Evolutionary conservation across 2,113 vertebrate species (phyloP), one percentile per base, ranked within the genome.

Genomic region (Gallinago paraguaiae): DNA sequence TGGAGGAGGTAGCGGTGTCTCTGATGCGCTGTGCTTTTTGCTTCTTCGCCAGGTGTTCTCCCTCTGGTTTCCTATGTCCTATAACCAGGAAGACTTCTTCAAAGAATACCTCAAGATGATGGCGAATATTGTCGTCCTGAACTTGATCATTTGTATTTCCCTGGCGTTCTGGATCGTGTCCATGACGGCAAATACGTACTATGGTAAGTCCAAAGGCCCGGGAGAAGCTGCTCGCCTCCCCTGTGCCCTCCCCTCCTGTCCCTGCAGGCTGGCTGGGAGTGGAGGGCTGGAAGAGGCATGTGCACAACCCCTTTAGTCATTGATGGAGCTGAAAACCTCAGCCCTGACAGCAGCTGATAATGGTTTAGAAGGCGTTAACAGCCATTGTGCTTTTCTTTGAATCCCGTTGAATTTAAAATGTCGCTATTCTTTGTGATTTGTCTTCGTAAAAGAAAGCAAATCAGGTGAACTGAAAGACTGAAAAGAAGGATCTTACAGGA

Each of bases 141-240:
- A 99, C 91, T 93, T 98, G 97, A 98, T 99, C 4, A 87, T 99
- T 95, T 98, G 98, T 27, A 98, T 99, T 63, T 99, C 99, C 2
- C 96, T 99, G 88, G 98, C 89, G 23, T 99, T 99, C 97, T 99
- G 99, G 99, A 92, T 99, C 93, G 64, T 99, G 69, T 99, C 99
- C 37, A 97, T 99, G 96, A 98, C 97, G 22, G 98, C 98, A 48
- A 99, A 98, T 96, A 97, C 97, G 4, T 99, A 99, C 96, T 99
- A 98, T 16, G 99, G 99, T 99, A 97, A 99, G 98, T 91, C 25
- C 61, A 28, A 71, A 87, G 84, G 57, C 63, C 61, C 16, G 48
- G 13, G 33, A 37, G 43, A 33, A 30, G 39, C 39, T 28, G 53
- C 17, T 35, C 8, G 39, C 31, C 10, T 5, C 10, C 31, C 3